Conservation (phyloP, 1,140 invertebrate species). For the Metaphire vulgaris region DNA sequence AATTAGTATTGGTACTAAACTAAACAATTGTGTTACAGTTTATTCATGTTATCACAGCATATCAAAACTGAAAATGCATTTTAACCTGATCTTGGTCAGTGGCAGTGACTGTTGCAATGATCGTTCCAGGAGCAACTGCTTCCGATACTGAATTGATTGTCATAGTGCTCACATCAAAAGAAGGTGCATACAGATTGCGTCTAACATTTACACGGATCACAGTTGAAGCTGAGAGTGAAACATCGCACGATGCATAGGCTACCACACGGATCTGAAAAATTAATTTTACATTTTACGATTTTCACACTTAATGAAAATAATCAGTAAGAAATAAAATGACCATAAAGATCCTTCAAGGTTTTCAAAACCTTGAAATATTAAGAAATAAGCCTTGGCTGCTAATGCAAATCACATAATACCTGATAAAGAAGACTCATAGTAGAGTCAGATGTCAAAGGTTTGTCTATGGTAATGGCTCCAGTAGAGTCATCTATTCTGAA, state of each 20-base stretch:
- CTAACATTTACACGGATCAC: neutral
- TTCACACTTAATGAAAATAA: too few species aligned
- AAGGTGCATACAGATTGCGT: neutral
- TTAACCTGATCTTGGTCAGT: neutral
- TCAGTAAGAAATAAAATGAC: too few species aligned
- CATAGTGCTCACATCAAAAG: neutral
- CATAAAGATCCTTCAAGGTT: too few species aligned
- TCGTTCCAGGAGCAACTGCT: neutral
- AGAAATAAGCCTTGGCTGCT: too few species aligned
- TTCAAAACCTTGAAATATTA: too few species aligned
- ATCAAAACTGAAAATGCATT: neutral
- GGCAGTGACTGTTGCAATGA: neutral
- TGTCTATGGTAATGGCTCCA: constrained; percentile 1
- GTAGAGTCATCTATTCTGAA: constrained; percentile 16
- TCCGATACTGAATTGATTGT: neutral
- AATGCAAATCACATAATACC: too few species aligned
- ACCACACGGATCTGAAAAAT: neutral
- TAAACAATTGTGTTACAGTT: too few species aligned
- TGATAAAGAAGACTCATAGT: neutral
- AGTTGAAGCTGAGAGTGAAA: neutral
- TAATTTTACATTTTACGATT: too few species aligned
- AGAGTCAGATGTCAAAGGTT: neutral
- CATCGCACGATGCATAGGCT: neutral
- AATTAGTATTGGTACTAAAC: too few species aligned
- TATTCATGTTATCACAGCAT: too few species aligned